Conservation (phyloP, 2,888 invertebrate species). For the Chironomus tentans region DNA sequence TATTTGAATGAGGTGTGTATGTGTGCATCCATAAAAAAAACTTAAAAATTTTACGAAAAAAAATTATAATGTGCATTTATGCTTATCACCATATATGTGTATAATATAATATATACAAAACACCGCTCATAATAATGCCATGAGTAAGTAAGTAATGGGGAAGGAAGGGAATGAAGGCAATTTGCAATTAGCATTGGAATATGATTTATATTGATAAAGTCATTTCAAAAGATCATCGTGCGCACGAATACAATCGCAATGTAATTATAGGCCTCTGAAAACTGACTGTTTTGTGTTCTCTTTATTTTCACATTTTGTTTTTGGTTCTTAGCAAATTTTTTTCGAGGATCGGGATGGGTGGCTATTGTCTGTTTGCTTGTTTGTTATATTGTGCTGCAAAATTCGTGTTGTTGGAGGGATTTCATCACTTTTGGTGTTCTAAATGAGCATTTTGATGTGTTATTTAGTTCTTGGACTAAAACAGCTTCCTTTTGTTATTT, state of each 20-base stretch:
- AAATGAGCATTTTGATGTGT: too few species aligned
- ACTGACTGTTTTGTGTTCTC: not conserved
- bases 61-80: not conserved
- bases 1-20: not conserved
- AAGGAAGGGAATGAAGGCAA: not conserved
- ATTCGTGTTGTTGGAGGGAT: too few species aligned
- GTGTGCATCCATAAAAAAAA: not conserved
- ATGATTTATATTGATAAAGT: slow-evolving; percentile 24
- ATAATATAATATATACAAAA: not conserved
- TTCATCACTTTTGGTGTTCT: too few species aligned
- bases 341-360: not conserved
- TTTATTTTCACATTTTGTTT: too few species aligned
- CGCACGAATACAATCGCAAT: slow-evolving; percentile 16
- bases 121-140: not conserved
- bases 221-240: slow-evolving; percentile 23
- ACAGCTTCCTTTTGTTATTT: too few species aligned
- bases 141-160: not conserved
- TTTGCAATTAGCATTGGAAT: slow-evolving; percentile 7
- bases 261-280: slow-evolving; percentile 14
- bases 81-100: not conserved
- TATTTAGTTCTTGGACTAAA: too few species aligned
- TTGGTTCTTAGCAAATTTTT: too few species aligned
- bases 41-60: not conserved
- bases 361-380: too few species aligned
- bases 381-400: too few species aligned